Base-by-base conservation (phyloP, 2,113 vertebrate species). In the Nerophis ophidion region DNA sequence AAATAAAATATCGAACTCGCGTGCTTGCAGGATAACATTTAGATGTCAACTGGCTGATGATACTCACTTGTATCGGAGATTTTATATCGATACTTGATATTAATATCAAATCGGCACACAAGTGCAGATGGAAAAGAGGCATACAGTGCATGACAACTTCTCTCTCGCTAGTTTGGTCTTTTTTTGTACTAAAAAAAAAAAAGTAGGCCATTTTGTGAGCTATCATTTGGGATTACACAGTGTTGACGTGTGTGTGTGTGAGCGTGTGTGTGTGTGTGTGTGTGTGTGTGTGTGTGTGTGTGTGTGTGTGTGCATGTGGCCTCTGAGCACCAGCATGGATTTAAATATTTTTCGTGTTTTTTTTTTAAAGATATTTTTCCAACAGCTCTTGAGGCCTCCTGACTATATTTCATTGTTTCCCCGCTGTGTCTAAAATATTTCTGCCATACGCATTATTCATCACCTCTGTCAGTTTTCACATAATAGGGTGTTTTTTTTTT, bases 331-430 rank as follows among this genome's bases (percentile, higher is more conserved):
- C 19, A 19, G 66, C 63, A 76, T 76, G 77, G 79, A 79, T 74
- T 74, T 61, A 50, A 87, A 81, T 65, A 63, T 70, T 65, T 70
- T 80, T 71, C 44, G 67, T 77, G 40, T 34, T 10, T 74, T 78
- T 70, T 75, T 81, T 65, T 26, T 26, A 11, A 1, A 42, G 8
- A 75, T 77, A 75, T 72, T 75, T 72, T 81, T 80, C 71, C 82
- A 79, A 83, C 70, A 67, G 49, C 70, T 71, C 74, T 78, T 75
- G 70, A 5, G 54, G 79, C 45, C 63, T 59, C 38, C 16, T 17
- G 26, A 33, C 52, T 35, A 19, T 63, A 2, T 68, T 71, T 36
- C 38, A 70, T 76, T 78, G 45, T 80, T 62, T 17, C 79, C 73
- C 34, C n/a, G 57, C 38, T 33, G 12, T 61, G 16, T 55, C 40